phyloP scores from a whole-genome alignment of 2,113 vertebrate species.

The Smithornis capensis region DNA sequence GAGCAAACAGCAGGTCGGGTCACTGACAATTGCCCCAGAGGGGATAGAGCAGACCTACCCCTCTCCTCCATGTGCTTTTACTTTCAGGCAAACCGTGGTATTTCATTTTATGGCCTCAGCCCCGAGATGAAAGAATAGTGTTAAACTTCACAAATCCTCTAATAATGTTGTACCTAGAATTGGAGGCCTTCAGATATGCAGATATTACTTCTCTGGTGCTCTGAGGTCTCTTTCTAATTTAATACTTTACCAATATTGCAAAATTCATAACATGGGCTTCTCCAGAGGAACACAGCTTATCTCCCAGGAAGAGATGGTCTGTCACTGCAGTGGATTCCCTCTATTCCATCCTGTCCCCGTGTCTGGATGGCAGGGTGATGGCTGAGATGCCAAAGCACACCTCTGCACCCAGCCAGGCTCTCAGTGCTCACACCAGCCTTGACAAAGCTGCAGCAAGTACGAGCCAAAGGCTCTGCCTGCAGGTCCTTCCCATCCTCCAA shows the following conservation, averaged over 20 bases:
- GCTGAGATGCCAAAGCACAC: rapidly evolving
- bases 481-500: background rate
- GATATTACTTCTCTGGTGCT: slow-evolving; percentile 43
- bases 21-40: background rate
- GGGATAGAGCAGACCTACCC: background rate
- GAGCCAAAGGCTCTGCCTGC: background rate
- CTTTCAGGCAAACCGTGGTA: background rate
- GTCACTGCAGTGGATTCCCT: background rate
- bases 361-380: rapidly evolving
- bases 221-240: slow-evolving; percentile 55
- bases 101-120: background rate
- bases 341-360: rapidly evolving
- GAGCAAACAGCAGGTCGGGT: background rate
- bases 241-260: slow-evolving; percentile 32
- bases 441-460: background rate
- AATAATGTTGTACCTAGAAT: background rate
- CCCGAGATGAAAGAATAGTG: background rate
- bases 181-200: slow-evolving; percentile 32
- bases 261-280: slow-evolving; percentile 19
- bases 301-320: background rate
- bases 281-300: background rate
- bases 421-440: background rate
- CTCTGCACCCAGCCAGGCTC: no score
- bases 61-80: background rate
- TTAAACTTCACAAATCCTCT: slow-evolving; percentile 54